phyloP scores from a whole-genome alignment of 2,888 invertebrate species.

The Diaperis boleti region DNA sequence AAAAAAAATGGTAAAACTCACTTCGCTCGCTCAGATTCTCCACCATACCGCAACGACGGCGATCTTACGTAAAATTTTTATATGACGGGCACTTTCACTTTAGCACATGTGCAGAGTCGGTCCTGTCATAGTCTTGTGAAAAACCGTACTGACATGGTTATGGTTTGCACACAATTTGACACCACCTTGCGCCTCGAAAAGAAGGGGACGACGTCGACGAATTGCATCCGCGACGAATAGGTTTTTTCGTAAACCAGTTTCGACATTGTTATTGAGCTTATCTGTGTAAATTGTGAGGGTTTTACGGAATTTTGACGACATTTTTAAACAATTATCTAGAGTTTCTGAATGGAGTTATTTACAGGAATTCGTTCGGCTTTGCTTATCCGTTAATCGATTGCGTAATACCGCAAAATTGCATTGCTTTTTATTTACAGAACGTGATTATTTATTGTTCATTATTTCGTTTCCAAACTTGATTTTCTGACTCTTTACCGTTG shows the following conservation, averaged over 20 bases:
- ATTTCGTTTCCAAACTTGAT: too few species aligned
- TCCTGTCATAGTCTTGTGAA: constrained; percentile 20
- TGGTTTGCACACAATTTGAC: constrained; percentile 31
- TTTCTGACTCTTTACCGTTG: too few species aligned
- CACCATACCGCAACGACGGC: constrained; percentile 30
- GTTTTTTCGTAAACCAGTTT: neutral
- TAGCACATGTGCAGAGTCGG: constrained; percentile 11
- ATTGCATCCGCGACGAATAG: neutral
- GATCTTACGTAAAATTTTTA: neutral
- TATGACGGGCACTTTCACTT: constrained; percentile 22
- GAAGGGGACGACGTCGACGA: constrained; percentile 14
- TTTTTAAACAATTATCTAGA: too few species aligned
- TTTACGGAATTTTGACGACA: neutral
- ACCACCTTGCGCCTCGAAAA: constrained; percentile 23
- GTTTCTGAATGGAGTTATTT: too few species aligned
- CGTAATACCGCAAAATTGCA: too few species aligned
- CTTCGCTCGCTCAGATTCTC: constrained; percentile 9
- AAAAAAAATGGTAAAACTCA: constrained; percentile 3
- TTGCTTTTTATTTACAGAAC: too few species aligned
- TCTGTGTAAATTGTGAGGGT: neutral
- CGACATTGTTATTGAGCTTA: neutral
- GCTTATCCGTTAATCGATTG: too few species aligned
- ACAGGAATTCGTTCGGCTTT: too few species aligned
- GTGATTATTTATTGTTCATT: too few species aligned
- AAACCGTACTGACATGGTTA: constrained; percentile 30